Evolutionary conservation across 2,113 vertebrate genomes (phyloP), one percentile per base, ranked within the genome.

Genomic region (Sinocyclocheilus anshuiensis): DNA sequence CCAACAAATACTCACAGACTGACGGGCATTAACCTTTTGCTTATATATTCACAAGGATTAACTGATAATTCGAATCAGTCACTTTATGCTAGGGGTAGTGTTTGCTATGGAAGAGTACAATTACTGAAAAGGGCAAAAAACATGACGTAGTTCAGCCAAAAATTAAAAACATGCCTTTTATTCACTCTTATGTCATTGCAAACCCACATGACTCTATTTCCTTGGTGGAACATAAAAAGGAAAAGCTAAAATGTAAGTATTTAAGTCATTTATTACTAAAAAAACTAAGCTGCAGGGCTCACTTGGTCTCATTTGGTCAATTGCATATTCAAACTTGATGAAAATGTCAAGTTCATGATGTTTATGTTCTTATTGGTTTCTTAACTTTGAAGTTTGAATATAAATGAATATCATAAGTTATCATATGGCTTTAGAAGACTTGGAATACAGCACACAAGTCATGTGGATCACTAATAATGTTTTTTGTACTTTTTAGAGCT

Each of bases 1-100:
- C 12, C 72, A 79, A 55, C 22, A n/a, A 78, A 78, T 74, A 59
- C 53, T 22, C 63, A n/a, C n/a, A 59, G 83, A 78, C 16, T 48
- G 80, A 50, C 20, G 45, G 16, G 45, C 0, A 16, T 82, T n/a
- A 33, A 83, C 42, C 65, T 55, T 84, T 88, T 13, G 59, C 42
- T 39, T 84, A 36, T 80, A 15, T 39, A 45, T 81, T 65, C 10
- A 8, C 24, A 63, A 20, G 59, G n/a, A 81, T 39, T 80, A 33
- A 18, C n/a, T 63, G 13, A 6, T 22, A 10, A 45, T 81, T 65
- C 1, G 3, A 45, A 45, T 71, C 45, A 71, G 10, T 83, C 65
- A 39, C 65, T 71, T 53, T 12, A n/a, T 24, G 45, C 2, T 48
- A 48, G 2, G 10, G 0, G 45, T 3, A 48, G 10, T 12, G 22